A percentile compares a stretch with the other conserved stretches of the same genome.
phyloP scores from a whole-genome alignment of 1,140 invertebrate species.

The Bombyx mori region ASM3026992v2 NC_085118.1:12225001-12225500 shows the following conservation, averaged over 20 bases:
- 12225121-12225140: neutral
- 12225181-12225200: neutral
- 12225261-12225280: slow-evolving; percentile 38
- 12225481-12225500: no score
- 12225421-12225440: no score
- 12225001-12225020: no score
- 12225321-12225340: slow-evolving; percentile 14
- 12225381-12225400: no score
- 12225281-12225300: slow-evolving; percentile 47
- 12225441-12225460: no score
- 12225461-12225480: no score
- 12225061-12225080: no score
- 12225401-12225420: no score
- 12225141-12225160: neutral
- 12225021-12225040: no score
- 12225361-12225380: no score
- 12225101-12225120: slow-evolving; percentile 1
- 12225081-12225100: no score
- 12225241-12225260: slow-evolving; percentile 4
- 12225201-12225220: neutral
- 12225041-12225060: no score
- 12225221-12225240: neutral
- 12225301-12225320: slow-evolving; percentile 7
- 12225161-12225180: neutral
- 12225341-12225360: slow-evolving; percentile 40